Conservation (phyloP, 2,888 invertebrate genomes). For the Cantharis nigra region DNA sequence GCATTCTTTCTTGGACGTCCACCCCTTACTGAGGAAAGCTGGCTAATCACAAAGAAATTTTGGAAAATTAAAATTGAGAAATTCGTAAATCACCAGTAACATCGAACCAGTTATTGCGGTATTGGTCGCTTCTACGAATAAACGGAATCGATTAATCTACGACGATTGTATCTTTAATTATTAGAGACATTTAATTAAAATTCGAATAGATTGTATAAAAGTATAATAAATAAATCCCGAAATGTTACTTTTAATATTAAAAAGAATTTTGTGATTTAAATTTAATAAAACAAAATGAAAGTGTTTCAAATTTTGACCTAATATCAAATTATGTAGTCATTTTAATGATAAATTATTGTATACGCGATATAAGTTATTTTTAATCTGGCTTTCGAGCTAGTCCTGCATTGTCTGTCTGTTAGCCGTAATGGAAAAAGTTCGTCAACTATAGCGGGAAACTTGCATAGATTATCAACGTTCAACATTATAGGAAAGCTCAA, state of each 20-base stretch:
- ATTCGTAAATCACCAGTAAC: neutral
- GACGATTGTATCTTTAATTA: neutral
- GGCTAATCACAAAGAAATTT: neutral
- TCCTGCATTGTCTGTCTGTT: slow-evolving; percentile 47
- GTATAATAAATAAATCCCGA: neutral
- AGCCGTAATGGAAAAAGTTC: slow-evolving; percentile 51
- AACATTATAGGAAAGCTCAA: slow-evolving; percentile 41
- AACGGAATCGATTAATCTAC: neutral
- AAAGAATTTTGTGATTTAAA: neutral
- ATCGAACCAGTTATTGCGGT: neutral
- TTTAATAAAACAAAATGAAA: neutral
- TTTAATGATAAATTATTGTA: slow-evolving; percentile 41
- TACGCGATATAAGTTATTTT: slow-evolving; percentile 43
- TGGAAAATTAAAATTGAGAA: neutral
- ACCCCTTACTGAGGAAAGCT: neutral
- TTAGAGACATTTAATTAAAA: neutral
- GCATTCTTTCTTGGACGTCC: neutral
- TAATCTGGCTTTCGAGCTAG: slow-evolving; percentile 44
- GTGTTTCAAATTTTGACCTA: neutral
- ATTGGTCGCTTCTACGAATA: neutral
- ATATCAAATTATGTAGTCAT: neutral
- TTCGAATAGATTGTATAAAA: neutral
- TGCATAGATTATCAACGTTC: slow-evolving; percentile 48
- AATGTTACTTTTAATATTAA: neutral
- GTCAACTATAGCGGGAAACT: slow-evolving; percentile 47